Evolutionary conservation across 2,113 vertebrate genomes (phyloP).

Genomic region (Casuarius casuarius): DNA sequence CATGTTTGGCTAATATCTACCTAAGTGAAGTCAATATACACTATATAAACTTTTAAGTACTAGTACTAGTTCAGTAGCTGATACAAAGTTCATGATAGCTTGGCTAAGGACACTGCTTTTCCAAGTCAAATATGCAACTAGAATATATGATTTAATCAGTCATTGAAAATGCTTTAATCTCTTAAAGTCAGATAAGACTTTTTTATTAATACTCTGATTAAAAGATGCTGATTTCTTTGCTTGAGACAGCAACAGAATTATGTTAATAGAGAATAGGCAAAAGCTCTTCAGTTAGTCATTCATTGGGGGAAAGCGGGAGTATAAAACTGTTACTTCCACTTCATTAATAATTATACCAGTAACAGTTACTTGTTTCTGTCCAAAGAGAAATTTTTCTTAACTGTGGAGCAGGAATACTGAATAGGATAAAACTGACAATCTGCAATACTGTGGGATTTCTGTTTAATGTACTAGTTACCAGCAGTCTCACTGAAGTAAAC

Average conservation of each 20-base stretch:
- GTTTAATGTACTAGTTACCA: not conserved
- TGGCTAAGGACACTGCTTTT: not conserved
- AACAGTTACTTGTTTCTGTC: not conserved
- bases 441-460: not conserved
- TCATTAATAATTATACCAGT: not conserved
- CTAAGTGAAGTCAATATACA: not conserved
- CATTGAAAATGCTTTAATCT: not conserved
- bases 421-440: not conserved
- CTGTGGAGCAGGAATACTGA: not conserved
- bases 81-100: not conserved
- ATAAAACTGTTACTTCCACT: not conserved
- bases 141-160: not conserved
- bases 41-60: not conserved
- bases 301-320: accelerated
- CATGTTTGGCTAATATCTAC: not conserved
- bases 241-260: not conserved
- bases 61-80: not conserved
- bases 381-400: not conserved
- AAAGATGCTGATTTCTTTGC: not conserved
- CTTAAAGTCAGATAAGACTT: not conserved
- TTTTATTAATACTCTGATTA: not conserved
- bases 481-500: not conserved
- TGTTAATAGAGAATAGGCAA: not conserved
- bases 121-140: not conserved
- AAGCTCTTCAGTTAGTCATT: not conserved